phyloP scores from a whole-genome alignment of 2,888 invertebrate genomes.

The Sinelater perroti region DNA sequence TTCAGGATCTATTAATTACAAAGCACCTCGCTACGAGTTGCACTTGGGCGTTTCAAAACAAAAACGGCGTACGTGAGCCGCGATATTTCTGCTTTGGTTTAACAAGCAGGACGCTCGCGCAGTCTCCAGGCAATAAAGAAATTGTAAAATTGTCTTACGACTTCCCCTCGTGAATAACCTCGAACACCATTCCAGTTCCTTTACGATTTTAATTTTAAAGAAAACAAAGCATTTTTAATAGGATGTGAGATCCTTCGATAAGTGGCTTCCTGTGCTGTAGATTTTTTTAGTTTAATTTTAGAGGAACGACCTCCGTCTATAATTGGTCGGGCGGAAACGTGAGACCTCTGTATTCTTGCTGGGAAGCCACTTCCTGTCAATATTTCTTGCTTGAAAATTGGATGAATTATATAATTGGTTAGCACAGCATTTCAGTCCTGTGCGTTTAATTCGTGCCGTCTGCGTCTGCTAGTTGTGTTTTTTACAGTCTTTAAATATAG shows the following conservation, averaged over 20 bases:
- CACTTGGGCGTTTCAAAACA: no score
- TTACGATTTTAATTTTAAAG: constrained; percentile 18
- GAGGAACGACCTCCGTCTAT: constrained; percentile 39
- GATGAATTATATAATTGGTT: constrained; percentile 49
- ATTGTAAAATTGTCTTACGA: background rate
- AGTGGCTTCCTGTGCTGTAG: constrained; percentile 31
- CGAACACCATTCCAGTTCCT: constrained; percentile 10
- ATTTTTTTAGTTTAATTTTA: constrained; percentile 36
- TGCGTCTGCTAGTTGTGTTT: constrained; percentile 7
- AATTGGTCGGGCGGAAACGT: constrained; percentile 47
- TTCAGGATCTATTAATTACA: no score
- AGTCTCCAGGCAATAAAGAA: background rate
- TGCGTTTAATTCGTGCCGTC: constrained; percentile 27
- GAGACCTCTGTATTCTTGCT: constrained; percentile 44
- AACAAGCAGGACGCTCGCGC: background rate
- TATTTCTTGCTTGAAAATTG: constrained; percentile 49
- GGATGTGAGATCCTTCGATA: constrained; percentile 35
- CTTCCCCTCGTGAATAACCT: constrained; percentile 13
- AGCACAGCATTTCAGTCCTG: constrained; percentile 25
- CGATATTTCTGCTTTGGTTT: no score
- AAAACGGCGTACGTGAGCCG: no score
- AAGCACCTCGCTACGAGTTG: no score
- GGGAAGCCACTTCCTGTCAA: constrained; percentile 50
- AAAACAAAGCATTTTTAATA: constrained; percentile 30
- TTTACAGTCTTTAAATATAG: background rate